Base-by-base conservation (phyloP, 2,113 vertebrate species). In the Carettochelys insculpta region DNA sequence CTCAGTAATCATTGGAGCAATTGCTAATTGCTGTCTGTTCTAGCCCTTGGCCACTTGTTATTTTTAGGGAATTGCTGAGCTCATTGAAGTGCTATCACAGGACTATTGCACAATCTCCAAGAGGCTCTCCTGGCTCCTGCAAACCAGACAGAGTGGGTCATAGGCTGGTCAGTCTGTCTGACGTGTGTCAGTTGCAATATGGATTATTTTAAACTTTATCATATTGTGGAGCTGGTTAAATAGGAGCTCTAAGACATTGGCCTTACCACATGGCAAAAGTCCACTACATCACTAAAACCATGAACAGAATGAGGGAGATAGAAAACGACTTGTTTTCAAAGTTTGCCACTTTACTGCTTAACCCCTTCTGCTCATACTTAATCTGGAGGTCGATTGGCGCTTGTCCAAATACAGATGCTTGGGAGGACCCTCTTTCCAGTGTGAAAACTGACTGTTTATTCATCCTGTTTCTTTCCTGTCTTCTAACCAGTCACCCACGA, bases 1-100 rank as follows among this genome's bases (percentile, higher is more conserved):
- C 84, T 0, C 1, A 11, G 80, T 4, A n/a, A 43, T 22, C n/a
- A 2, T 71, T 54, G 92, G 3, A 79, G 80, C 77, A 11, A 82
- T 10, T 16, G 4, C 76, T 82, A n/a, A 1, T 34, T 65, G 45
- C 29, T 87, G 76, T 71, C 94, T 85, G 51, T 81, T 27, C 91
- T 93, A 87, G 78, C 88, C 92, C 91, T 92, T 95, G 94, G 31
- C 75, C 85, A n/a, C 3, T 2, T 68, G 10, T 8, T 81, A 13
- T 82, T 85, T 95, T 95, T 56, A 80, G 52, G 90, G 86, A 50
- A 25, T 53, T 88, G 85, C 61, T 92, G 80, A 50, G 54, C 20
- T 47, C 48, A 0, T 71, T 82, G 86, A 29, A 89, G 61, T 53
- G 5, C 45, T 4, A 12, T 85, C 82, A 4, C 68, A 52, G 71